phyloP scores from a whole-genome alignment of 2,113 vertebrate species.

The Semnornis frantzii region DNA sequence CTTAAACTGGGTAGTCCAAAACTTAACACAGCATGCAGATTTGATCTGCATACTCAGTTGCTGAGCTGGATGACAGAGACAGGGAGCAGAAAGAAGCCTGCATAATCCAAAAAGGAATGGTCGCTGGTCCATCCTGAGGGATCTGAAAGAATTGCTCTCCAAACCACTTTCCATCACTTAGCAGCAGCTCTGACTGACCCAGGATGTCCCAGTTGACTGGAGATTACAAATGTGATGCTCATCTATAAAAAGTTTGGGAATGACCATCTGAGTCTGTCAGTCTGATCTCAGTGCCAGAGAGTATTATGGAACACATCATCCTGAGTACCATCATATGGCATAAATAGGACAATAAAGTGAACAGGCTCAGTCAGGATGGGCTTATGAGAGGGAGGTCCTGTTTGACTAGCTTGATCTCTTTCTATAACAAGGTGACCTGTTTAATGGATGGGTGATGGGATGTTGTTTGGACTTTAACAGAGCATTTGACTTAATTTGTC shows the following conservation, averaged over 20 bases:
- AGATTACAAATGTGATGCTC: too few species aligned
- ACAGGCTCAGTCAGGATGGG: too few species aligned
- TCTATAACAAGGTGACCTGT: too few species aligned
- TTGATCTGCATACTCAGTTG: background rate
- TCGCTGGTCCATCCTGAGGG: background rate
- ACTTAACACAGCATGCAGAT: too few species aligned
- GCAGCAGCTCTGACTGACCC: background rate
- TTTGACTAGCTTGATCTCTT: background rate
- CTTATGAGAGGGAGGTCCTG: background rate
- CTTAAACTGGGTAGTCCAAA: too few species aligned
- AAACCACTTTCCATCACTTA: background rate
- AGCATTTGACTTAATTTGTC: background rate
- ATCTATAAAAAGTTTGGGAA: background rate
- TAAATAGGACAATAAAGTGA: fast-evolving
- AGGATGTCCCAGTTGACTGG: too few species aligned
- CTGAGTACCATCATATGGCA: background rate
- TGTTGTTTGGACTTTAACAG: background rate
- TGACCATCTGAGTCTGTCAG: background rate
- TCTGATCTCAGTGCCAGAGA: background rate
- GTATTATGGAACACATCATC: background rate
- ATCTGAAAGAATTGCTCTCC: fast-evolving
- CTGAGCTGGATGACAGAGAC: too few species aligned
- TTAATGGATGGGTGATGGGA: too few species aligned
- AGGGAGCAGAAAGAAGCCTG: background rate
- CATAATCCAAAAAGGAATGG: background rate